Evolutionary conservation across 1,140 invertebrate species (phyloP).

Genomic region (Drosophila sp.): DNA sequence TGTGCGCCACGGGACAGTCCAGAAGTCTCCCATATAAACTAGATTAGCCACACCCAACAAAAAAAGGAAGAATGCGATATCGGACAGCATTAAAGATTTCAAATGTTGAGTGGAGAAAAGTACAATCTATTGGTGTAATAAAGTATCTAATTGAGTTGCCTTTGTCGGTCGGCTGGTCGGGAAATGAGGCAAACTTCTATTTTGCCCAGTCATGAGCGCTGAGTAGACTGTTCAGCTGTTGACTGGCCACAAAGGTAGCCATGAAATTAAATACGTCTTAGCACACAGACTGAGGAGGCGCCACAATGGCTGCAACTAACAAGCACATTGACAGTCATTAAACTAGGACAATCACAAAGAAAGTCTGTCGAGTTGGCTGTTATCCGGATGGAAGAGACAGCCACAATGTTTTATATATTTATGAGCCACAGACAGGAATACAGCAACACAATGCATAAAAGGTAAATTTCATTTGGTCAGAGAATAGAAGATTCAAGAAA

Average conservation of each 20-base stretch:
- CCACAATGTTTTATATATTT: slow-evolving; percentile 46
- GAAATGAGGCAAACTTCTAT: slow-evolving; percentile 19
- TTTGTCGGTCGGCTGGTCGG: slow-evolving; percentile 1
- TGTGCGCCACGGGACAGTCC: slow-evolving; percentile 18
- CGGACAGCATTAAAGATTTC: slow-evolving; percentile 8
- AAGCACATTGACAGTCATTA: slow-evolving; percentile 51
- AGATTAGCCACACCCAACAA: slow-evolving; percentile 10
- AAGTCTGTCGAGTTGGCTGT: neutral
- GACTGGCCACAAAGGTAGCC: slow-evolving; percentile 33
- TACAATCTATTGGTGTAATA: slow-evolving; percentile 1
- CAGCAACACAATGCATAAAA: slow-evolving; percentile 37
- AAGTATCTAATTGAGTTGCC: slow-evolving; percentile 32
- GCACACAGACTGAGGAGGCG: neutral
- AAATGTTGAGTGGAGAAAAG: neutral
- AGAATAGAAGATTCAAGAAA: slow-evolving; percentile 29
- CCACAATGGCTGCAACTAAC: slow-evolving; percentile 36
- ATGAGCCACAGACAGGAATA: slow-evolving; percentile 28
- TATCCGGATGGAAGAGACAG: slow-evolving; percentile 34
- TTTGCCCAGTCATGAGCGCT: slow-evolving; percentile 32
- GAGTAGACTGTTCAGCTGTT: slow-evolving; percentile 5
- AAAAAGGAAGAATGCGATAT: neutral
- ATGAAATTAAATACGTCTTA: slow-evolving; percentile 34
- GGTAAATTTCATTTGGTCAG: slow-evolving; percentile 41
- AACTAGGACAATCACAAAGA: slow-evolving; percentile 33
- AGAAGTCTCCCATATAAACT: slow-evolving; percentile 5